Evolutionary conservation across 2,113 vertebrate species (phyloP), one percentile per base, ranked within the genome.

Genomic region (Muscicapa adusta): DNA sequence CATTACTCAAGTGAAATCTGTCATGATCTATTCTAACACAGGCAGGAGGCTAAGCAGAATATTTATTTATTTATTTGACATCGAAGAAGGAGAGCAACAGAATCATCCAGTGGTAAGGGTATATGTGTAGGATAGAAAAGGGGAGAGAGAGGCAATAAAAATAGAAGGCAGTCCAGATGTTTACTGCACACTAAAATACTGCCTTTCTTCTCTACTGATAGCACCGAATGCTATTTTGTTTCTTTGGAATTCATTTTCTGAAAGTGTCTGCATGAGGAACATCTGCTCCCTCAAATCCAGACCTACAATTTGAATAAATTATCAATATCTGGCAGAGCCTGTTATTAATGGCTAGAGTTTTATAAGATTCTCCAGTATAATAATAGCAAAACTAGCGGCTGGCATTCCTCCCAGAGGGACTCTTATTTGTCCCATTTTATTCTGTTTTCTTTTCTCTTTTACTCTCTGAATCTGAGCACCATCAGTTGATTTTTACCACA

Each of bases 291-390:
- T 96, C 96, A 95, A 96, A 96, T 96, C 96, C 81, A 97, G 97
- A 95, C 97, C 97, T 88, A 92, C 97, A 97, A 97, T 97, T 98
- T 98, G 97, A 98, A 98, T 98, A 98, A 98, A 98, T 98, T 98
- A 98, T 96, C 96, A 96, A 95, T 91, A 97, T 96, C 90, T 98
- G 97, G 97, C 95, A 95, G 94, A 96, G 93, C 94, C 93, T 18
- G 5, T 98, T 98, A 98, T 98, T 98, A 98, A 98, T 97, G 97
- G 96, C 93, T 96, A 50, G 93, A 96, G 94, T 97, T 97, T 98
- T 97, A 96, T 96, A 98, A 97, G 97, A 98, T 96, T 97, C 97
- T 97, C 96, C 94, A 92, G 79, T 97, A 97, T 96, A 97, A 98
- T 98, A 97, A 97, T 94, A 97, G 95, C 33, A 23, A 94, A 96